phyloP scores from a whole-genome alignment of 1,140 invertebrate genomes.

The Drosophila elegans region DNA sequence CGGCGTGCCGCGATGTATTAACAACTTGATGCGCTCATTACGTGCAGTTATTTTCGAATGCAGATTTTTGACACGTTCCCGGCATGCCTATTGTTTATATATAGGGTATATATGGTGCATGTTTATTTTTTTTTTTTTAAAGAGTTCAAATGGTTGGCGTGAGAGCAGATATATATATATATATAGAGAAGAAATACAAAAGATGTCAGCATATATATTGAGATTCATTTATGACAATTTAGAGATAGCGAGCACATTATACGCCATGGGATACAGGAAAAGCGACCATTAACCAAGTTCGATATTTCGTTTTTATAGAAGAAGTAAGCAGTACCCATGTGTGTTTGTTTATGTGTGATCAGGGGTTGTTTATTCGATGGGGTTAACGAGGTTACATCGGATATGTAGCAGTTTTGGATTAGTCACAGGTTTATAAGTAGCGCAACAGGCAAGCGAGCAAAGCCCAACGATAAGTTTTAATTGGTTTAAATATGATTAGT shows the following conservation, averaged over 20 bases:
- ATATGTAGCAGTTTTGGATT: constrained; percentile 25
- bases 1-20: constrained; percentile 93
- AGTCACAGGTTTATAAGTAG: constrained; percentile 56
- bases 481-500: constrained; percentile 49
- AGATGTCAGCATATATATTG: constrained; percentile 62
- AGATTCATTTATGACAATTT: constrained; percentile 53
- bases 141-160: constrained; percentile 59
- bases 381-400: constrained; percentile 27
- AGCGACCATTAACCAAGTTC: constrained; percentile 73
- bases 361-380: constrained; percentile 43
- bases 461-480: constrained; percentile 61
- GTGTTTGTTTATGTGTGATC: constrained; percentile 28
- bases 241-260: constrained; percentile 58
- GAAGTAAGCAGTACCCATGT: constrained; percentile 81
- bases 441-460: constrained; percentile 78
- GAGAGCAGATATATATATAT: constrained; percentile 51
- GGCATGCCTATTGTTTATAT: constrained; percentile 88
- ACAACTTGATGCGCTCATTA: constrained; percentile 93
- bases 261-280: constrained; percentile 58
- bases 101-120: constrained; percentile 55
- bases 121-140: constrained; percentile 19
- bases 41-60: constrained; percentile 95
- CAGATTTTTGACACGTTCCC: constrained; percentile 92
- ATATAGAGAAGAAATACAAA: constrained; percentile 65
- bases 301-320: constrained; percentile 47